A percentile compares a stretch with the other conserved stretches of the same genome.
phyloP scores from a whole-genome alignment of 2,113 vertebrate genomes.

The Eupsittula cactorum region DNA sequence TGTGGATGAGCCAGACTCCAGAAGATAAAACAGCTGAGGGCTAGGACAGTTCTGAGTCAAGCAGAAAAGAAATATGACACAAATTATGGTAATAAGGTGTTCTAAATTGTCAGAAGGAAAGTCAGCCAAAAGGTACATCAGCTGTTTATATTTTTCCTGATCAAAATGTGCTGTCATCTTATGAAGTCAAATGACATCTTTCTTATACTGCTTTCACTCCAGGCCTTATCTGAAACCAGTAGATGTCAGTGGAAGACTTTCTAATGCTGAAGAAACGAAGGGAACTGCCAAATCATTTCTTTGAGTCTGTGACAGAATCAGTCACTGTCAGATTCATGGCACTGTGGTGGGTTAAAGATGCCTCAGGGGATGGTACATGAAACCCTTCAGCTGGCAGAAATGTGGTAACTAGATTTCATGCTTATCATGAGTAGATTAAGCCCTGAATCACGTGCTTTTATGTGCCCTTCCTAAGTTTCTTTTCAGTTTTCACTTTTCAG shows the following conservation, averaged over 20 bases:
- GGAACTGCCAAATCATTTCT: neutral
- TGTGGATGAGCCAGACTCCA: neutral
- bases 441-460: neutral
- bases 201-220: neutral
- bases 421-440: neutral
- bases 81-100: neutral
- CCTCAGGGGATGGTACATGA: neutral
- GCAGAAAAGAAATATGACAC: neutral
- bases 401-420: neutral
- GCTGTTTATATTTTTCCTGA: neutral
- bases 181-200: neutral
- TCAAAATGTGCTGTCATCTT: neutral
- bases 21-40: conserved; percentile 9
- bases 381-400: neutral
- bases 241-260: conserved; percentile 18
- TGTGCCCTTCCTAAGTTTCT: neutral
- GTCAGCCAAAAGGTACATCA: neutral
- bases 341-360: neutral
- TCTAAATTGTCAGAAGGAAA: neutral
- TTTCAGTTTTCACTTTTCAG: neutral
- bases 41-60: neutral
- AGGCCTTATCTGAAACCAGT: neutral
- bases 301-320: neutral
- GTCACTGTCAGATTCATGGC: neutral
- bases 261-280: neutral